Evolutionary conservation across 1,140 invertebrate genomes (phyloP).

Genomic region (Melanaphis sacchari): DNA sequence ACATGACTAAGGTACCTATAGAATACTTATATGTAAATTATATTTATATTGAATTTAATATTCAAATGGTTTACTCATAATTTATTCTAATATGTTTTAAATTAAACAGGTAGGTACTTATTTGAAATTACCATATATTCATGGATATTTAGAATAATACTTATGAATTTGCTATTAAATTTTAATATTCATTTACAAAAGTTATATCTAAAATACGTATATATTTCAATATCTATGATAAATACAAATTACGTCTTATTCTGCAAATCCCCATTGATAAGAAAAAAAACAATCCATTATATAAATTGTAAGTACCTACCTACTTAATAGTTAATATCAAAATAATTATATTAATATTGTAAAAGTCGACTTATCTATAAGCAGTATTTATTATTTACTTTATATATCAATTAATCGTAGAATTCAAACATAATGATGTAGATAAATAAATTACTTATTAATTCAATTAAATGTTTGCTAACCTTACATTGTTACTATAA

Average conservation of each 20-base stretch:
- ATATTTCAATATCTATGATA: not conserved
- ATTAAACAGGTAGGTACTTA: not conserved
- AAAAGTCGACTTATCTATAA: not conserved
- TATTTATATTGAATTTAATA: too few species aligned
- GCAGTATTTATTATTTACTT: not conserved
- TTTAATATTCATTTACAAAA: not conserved
- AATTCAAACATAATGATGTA: not conserved
- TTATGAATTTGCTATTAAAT: not conserved
- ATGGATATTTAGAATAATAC: too few species aligned
- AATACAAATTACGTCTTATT: not conserved
- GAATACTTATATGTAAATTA: too few species aligned
- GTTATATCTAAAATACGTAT: not conserved
- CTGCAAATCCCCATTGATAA: not conserved
- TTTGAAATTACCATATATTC: not conserved
- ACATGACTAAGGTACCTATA: not conserved
- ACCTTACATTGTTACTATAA: too few species aligned
- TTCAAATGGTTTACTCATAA: not conserved
- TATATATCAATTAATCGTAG: not conserved
- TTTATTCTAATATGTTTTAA: not conserved
- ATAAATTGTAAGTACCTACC: not conserved
- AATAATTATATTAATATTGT: not conserved
- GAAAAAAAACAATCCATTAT: not conserved
- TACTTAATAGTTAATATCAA: too few species aligned
- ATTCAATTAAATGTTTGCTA: not conserved
- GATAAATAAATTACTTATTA: not conserved